Evolutionary conservation across 2,888 invertebrate genomes (phyloP), one percentile per base, ranked within the genome.

Genomic region (Lutraria lutraria): DNA sequence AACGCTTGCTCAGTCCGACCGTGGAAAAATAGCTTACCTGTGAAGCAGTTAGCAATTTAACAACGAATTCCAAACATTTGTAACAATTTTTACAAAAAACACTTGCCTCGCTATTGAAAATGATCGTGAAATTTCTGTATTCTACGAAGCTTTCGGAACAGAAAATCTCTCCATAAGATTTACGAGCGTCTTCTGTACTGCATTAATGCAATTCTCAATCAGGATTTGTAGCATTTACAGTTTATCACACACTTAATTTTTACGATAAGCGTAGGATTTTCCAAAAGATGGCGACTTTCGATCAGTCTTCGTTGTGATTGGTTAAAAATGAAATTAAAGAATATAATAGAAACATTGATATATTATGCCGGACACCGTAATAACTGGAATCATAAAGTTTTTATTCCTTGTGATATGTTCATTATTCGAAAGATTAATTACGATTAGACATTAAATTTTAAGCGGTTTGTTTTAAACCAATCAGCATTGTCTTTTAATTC

Each of bases 11-110:
- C 19, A 31, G 31, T 19, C 13, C 19, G 16, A 56, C 13, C 29
- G 0, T 6, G 34, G 6, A 76, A 31, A 76, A 4, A 13, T 31
- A 31, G 6, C 19, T 25, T 25, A 63, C 21, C 63, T 1, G 34
- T 76, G 76, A 13, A 76, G 16, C 31, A 15, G 3, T 76, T 15
- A 76, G 19, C 76, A 76, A 16, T 34, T 34, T 76, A 76, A 76
- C 19, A 34, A 34, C 34, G 76, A 34, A 76, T 8, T 76, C 76
- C 76, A 76, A 34, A 72, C 72, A 76, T 34, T 76, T 31, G 76
- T 34, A 76, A 76, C 34, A 76, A 76, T 31, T 76, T 76, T 76
- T 31, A 63, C 31, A 76, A 68, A 63, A 72, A 76, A 76, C 76
- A 76, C 76, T 76, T 76, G 76, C 76, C 76, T 76, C 76, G 76